phyloP scores from a whole-genome alignment of 2,888 invertebrate species.

The Megastigmus dorsalis region DNA sequence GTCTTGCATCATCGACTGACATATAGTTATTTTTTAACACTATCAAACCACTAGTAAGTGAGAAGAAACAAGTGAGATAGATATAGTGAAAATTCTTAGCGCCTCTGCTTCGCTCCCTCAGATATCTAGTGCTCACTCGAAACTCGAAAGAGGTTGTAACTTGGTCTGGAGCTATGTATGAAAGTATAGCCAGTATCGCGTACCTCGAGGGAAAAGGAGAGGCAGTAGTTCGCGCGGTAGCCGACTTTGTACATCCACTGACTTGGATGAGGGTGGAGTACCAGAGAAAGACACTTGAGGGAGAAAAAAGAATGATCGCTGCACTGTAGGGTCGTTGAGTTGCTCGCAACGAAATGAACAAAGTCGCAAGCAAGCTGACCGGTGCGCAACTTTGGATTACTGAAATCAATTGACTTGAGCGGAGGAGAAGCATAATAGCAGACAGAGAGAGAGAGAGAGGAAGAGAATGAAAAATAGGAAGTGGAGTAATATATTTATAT shows the following conservation, averaged over 20 bases:
- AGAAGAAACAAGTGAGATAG: no score
- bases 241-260: background rate
- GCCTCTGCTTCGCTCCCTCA: background rate
- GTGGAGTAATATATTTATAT: background rate
- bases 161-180: slow-evolving; percentile 13
- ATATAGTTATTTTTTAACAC: no score
- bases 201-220: slow-evolving; percentile 10
- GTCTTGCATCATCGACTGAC: no score
- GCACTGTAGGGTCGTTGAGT: slow-evolving; percentile 33
- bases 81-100: no score
- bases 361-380: slow-evolving; percentile 17
- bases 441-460: background rate
- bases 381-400: slow-evolving; percentile 41
- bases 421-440: background rate
- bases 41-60: no score
- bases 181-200: slow-evolving; percentile 26
- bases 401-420: slow-evolving; percentile 41
- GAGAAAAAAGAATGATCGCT: slow-evolving; percentile 28
- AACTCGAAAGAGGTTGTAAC: slow-evolving; percentile 28
- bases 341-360: slow-evolving; percentile 7
- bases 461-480: background rate
- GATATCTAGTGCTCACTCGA: slow-evolving; percentile 10
- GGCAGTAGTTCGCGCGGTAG: background rate
- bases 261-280: background rate
- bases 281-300: background rate